These are phyloP conservation scores for Apis florea DNA, from an alignment of 1,140 invertebrate genomes.

Conservation along the genomic window DNA sequence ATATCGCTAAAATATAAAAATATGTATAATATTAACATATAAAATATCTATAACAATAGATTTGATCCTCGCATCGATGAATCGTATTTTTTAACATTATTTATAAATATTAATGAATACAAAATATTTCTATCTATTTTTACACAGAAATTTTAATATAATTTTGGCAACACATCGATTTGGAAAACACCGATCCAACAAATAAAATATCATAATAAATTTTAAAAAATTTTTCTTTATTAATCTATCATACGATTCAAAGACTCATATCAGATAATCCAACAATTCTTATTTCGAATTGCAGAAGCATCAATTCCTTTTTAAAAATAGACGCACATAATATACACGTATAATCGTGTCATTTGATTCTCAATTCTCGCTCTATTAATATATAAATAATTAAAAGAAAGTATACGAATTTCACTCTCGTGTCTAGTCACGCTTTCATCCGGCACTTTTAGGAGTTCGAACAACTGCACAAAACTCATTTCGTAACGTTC, in stretches of 20 bases:
- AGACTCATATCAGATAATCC: neutral
- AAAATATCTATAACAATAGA: no score
- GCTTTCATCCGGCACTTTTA: constrained; percentile 31
- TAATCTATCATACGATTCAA: neutral
- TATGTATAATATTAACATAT: no score
- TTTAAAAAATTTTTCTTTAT: neutral
- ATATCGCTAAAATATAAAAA: no score
- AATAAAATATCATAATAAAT: no score
- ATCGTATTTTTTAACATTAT: no score
- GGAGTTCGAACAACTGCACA: neutral
- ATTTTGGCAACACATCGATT: no score
- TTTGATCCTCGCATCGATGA: no score
- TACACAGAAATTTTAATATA: no score
- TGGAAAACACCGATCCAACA: no score
- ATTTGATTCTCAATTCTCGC: neutral
- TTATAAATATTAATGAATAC: no score
- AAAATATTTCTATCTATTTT: no score
- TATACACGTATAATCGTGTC: neutral
- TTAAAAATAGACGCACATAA: neutral
- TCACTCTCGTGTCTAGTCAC: constrained; percentile 20
- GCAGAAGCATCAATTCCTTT: neutral
- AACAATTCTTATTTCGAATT: neutral
- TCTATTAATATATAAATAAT: neutral
- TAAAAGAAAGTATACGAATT: constrained; percentile 21
- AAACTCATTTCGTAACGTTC: constrained; percentile 24